These are phyloP conservation scores for Corythornis madagascariensis DNA, from an alignment of 2,113 vertebrate species.

Conservation along the genomic window DNA sequence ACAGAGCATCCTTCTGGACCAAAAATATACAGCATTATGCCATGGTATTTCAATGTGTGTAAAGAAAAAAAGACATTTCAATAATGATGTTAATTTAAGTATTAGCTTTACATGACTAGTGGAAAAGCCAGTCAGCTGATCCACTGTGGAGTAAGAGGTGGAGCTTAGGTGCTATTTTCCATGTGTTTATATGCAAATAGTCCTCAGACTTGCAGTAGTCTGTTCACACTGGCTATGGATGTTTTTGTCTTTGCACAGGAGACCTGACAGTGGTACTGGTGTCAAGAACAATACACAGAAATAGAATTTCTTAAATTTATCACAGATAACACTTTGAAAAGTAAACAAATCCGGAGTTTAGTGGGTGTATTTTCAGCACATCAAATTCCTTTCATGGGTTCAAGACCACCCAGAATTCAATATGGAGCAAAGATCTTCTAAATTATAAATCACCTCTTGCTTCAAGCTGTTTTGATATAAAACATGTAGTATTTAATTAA, in stretches of 20 bases:
- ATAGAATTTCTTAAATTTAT: background rate
- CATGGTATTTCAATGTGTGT: background rate
- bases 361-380: background rate
- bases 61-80: background rate
- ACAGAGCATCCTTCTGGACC: background rate
- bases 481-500: background rate
- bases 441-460: background rate
- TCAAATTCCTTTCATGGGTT: background rate
- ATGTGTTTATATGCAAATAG: background rate
- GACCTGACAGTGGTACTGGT: too few relatives aligned
- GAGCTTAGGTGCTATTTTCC: background rate
- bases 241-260: background rate
- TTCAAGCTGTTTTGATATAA: background rate
- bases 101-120: rapidly evolving
- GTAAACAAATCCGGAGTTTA: background rate
- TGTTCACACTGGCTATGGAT: background rate
- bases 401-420: background rate
- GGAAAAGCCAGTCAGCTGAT: background rate
- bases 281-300: background rate
- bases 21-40: background rate
- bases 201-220: background rate
- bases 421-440: background rate
- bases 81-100: background rate
- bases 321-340: background rate
- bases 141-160: background rate